phyloP scores from a whole-genome alignment of 1,140 invertebrate genomes.

The Drosophila kohkoa region DNA sequence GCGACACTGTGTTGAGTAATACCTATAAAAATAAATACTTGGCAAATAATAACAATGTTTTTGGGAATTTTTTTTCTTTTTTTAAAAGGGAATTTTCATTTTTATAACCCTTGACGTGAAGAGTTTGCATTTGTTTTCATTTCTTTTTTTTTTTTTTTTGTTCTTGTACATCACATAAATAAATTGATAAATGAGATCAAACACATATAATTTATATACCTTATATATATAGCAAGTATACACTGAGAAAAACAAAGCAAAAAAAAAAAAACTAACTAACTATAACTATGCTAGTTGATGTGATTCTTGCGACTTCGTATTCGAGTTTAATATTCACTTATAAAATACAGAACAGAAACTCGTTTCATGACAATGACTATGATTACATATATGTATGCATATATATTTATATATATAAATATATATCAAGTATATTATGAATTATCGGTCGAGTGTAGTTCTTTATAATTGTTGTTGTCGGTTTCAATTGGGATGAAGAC shows the following conservation, averaged over 20 bases:
- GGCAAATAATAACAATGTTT: conserved; percentile 13
- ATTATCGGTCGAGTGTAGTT: conserved; percentile 4
- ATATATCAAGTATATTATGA: not conserved
- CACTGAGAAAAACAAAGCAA: conserved; percentile 41
- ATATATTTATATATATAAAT: not conserved
- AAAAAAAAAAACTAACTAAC: conserved; percentile 6
- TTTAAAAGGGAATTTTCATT: conserved; percentile 44
- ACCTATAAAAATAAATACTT: conserved; percentile 9
- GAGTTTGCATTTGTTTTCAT: not conserved
- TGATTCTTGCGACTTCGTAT: conserved; percentile 11
- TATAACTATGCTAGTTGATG: conserved; percentile 48
- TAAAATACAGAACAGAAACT: conserved; percentile 41
- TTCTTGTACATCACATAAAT: conserved; percentile 63
- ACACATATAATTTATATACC: conserved; percentile 19
- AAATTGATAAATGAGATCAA: conserved; percentile 75
- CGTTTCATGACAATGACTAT: conserved; percentile 6
- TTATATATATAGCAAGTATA: conserved; percentile 19
- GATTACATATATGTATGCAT: not conserved
- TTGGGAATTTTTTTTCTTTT: conserved; percentile 32
- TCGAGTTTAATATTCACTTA: conserved; percentile 54
- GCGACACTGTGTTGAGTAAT: conserved; percentile 25
- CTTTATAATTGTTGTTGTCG: conserved; percentile 9
- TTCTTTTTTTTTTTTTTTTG: not conserved
- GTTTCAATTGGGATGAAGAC: too few species aligned
- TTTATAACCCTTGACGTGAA: conserved; percentile 48